Conservation (phyloP, 1,140 invertebrate genomes). For the Galleria mellonella region DNA sequence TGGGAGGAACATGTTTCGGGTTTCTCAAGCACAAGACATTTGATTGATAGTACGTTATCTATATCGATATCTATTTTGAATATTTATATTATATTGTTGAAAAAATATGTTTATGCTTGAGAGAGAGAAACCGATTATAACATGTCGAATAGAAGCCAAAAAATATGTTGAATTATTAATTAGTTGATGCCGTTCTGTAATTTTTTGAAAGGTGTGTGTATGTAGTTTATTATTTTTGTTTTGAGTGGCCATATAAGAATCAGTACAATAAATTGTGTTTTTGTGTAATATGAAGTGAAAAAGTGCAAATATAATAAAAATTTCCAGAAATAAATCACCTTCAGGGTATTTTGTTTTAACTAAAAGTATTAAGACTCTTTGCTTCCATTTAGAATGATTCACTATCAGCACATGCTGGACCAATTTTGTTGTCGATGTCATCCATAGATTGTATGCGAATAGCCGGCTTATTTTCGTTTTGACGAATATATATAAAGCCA, state of each 20-base stretch:
- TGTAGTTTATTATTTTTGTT: neutral
- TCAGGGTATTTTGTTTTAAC: neutral
- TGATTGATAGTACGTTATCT: neutral
- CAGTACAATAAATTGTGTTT: neutral
- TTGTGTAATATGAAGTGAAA: too few relatives aligned
- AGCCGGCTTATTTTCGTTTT: constrained; percentile 13
- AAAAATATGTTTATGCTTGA: neutral
- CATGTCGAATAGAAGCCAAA: too few relatives aligned
- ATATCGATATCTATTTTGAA: neutral
- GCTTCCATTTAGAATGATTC: too few relatives aligned
- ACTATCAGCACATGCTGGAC: neutral
- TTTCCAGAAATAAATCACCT: neutral
- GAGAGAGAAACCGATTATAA: neutral
- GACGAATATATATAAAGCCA: constrained; percentile 8
- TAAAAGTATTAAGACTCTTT: too few relatives aligned
- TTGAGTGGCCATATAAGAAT: neutral
- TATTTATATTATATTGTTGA: neutral
- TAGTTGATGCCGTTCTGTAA: too few relatives aligned
- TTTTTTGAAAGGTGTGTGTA: neutral
- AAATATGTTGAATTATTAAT: too few relatives aligned
- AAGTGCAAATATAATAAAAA: neutral
- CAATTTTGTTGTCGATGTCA: constrained; percentile 8
- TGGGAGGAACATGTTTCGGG: neutral
- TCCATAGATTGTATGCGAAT: constrained; percentile 1
- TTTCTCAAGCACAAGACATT: too few relatives aligned